phyloP scores from a whole-genome alignment of 2,797 vertebrate species.

The Mus minutoides region DNA sequence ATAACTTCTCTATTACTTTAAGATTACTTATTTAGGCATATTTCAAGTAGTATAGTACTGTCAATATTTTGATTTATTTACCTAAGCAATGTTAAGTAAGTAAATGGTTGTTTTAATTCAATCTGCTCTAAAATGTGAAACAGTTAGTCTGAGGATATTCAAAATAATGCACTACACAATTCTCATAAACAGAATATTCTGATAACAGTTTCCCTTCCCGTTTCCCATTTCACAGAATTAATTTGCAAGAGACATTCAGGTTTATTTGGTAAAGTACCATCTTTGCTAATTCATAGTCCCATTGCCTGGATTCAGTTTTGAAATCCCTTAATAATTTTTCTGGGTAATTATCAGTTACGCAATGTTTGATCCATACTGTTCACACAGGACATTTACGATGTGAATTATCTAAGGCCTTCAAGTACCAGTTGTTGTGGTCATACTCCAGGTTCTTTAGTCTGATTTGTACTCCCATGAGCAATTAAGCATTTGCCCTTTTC shows the following conservation, averaged over 20 bases:
- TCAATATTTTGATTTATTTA: not conserved
- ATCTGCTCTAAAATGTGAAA: not conserved
- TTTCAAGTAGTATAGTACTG: not conserved
- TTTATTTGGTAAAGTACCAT: slow-evolving; percentile 20
- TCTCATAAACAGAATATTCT: not conserved
- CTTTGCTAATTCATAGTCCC: not conserved
- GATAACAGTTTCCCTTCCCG: not conserved
- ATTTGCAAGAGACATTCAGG: not conserved
- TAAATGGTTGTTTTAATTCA: not conserved
- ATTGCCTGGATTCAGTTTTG: not conserved
- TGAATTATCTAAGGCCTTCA: rapidly evolving
- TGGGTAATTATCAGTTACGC: not conserved
- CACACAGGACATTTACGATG: not conserved
- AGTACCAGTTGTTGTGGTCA: not conserved
- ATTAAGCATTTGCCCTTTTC: not conserved
- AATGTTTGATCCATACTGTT: not conserved
- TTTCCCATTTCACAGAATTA: not conserved
- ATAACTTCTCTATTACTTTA: not conserved
- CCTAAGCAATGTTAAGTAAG: not conserved
- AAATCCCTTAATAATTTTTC: not conserved
- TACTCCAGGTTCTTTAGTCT: rapidly evolving
- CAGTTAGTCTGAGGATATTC: not conserved
- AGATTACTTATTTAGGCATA: not conserved
- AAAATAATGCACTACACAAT: not conserved
- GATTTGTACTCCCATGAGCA: not conserved